Evolutionary conservation across 2,113 vertebrate species (phyloP).

Genomic region (Ovibos moschatus): DNA sequence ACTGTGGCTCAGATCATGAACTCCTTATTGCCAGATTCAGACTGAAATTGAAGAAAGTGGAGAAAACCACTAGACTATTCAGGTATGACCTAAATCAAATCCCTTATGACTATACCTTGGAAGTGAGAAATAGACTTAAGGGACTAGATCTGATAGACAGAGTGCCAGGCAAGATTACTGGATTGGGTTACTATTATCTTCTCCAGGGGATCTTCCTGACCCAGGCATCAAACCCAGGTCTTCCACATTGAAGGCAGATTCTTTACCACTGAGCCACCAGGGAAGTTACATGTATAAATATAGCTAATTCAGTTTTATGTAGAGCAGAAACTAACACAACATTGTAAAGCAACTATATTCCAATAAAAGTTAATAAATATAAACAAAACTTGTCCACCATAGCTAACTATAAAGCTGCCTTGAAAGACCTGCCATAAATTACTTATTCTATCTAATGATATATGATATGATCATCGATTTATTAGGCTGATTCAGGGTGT

Average conservation of each 20-base stretch:
- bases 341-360: background rate
- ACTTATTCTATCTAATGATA: background rate
- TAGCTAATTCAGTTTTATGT: background rate
- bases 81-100: too few species aligned
- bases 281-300: background rate
- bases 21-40: too few species aligned
- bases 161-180: background rate
- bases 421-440: background rate
- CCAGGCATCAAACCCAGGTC: background rate
- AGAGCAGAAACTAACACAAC: background rate
- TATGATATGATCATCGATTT: background rate
- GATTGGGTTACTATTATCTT: background rate
- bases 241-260: background rate
- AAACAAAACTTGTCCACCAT: background rate
- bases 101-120: too few species aligned
- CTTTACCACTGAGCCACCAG: background rate
- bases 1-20: too few species aligned
- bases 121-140: too few species aligned
- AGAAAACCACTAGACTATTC: too few species aligned
- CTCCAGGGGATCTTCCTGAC: background rate
- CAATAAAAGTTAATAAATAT: background rate
- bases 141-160: too few species aligned
- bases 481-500: background rate
- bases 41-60: too few species aligned
- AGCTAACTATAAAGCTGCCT: background rate